These are phyloP conservation scores for Dicyrtoma fusca DNA, from an alignment of 2,888 invertebrate genomes.

Conservation along the genomic window DNA sequence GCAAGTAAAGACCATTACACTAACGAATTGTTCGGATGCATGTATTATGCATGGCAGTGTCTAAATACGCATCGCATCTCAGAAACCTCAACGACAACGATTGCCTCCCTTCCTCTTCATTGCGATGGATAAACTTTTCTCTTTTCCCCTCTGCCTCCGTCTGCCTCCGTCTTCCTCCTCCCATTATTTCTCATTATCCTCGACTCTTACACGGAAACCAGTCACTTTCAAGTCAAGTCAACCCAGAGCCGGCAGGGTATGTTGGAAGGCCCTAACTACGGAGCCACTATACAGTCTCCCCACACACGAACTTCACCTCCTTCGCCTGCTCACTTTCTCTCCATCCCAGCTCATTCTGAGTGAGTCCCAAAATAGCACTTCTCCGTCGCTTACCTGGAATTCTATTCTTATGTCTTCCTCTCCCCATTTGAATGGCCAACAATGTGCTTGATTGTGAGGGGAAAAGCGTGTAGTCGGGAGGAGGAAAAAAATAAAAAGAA, in stretches of 20 bases:
- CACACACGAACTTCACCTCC: neutral
- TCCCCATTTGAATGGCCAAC: neutral
- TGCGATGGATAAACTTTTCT: neutral
- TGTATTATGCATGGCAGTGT: conserved; percentile 20
- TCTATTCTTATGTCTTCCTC: neutral
- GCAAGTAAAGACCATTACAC: conserved; percentile 8
- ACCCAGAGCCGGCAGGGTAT: no score
- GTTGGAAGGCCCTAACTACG: no score
- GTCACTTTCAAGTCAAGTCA: no score
- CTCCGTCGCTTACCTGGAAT: neutral
- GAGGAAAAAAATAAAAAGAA: neutral
- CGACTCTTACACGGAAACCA: neutral
- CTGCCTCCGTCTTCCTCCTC: conserved; percentile 3
- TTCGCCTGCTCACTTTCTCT: neutral
- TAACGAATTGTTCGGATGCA: conserved; percentile 17
- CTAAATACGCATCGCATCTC: neutral
- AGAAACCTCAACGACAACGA: neutral
- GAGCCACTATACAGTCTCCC: neutral
- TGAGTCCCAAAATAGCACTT: no score
- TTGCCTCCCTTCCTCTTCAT: neutral
- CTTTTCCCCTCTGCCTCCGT: neutral
- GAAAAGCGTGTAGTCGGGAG: neutral
- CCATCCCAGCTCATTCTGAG: neutral
- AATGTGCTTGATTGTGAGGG: neutral
- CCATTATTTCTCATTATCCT: conserved; percentile 22